These are phyloP conservation scores for Notarius lentiginosus DNA, from an alignment of 2,113 vertebrate species.

Conservation along the genomic window DNA sequence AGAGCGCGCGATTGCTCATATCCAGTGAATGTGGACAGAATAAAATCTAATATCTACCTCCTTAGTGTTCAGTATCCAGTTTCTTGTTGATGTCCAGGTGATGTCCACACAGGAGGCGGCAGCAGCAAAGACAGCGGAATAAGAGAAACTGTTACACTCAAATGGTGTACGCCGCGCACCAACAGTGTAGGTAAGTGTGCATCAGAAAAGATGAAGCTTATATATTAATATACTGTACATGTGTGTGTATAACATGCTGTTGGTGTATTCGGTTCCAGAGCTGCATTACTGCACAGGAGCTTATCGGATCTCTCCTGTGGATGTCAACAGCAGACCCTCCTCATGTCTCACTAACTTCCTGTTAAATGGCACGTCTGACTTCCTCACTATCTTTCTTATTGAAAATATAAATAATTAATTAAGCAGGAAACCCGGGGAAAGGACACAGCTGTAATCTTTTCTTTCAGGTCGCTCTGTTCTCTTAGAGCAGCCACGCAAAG, in stretches of 20 bases:
- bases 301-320: slow-evolving; percentile 94
- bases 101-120: slow-evolving; percentile 81
- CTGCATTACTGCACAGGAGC: slow-evolving; percentile 97
- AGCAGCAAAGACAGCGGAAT: slow-evolving; percentile 87
- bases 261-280: slow-evolving; percentile 71
- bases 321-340: slow-evolving; percentile 97
- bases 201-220: neutral
- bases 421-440: neutral
- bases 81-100: slow-evolving; percentile 72
- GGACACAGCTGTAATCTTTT: neutral
- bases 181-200: slow-evolving; percentile 87
- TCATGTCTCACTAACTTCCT: slow-evolving; percentile 98
- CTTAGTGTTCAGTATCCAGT: neutral
- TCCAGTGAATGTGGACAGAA: neutral
- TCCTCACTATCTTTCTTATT: neutral
- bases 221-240: neutral
- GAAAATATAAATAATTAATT: neutral
- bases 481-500: slow-evolving; percentile 94
- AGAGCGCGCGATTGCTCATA: no score
- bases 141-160: slow-evolving; percentile 93
- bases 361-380: slow-evolving; percentile 84
- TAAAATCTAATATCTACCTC: neutral
- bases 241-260: neutral
- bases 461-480: slow-evolving; percentile 90
- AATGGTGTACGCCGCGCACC: slow-evolving; percentile 97